Evolutionary conservation across 2,113 vertebrate genomes (phyloP), one percentile per base, ranked within the genome.

Genomic region (Onychostruthus taczanowskii): DNA sequence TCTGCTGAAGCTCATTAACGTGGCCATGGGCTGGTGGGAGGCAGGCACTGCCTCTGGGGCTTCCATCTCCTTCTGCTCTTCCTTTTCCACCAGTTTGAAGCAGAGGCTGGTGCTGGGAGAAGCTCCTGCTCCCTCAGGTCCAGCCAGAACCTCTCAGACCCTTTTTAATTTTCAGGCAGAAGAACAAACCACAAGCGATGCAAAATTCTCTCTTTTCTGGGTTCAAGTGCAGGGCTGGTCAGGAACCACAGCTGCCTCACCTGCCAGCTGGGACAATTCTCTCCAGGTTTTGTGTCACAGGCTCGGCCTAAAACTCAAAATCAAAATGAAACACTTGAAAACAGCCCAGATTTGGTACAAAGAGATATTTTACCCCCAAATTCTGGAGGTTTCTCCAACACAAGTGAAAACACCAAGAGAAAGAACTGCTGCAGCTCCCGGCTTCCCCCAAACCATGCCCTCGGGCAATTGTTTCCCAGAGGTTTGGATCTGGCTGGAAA

Each of bases 401-500:
- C 8, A 35, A 82, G 52, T 26, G 27, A 55, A 61, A 66, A 18
- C 44, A 30, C 24, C 52, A 7, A 76, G 63, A 76, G 70, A 66
- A 83, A 75, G 43, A 78, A 23, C 31, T 17, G 43, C 55, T 53
- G 52, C 43, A 13, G 39, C 24, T 89, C 43, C 31, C n/a, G 64
- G 61, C 68, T 46, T 77, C 68, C 76, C 35, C 80, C 0, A 22
- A 52, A 21, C 5, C 21, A 2, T 33, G 30, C 4, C 3, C 55
- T 27, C 13, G 10, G 82, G 73, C 81, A 84, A 39, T 3, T 16
- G 27, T 80, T 74, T 52, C 23, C 19, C 52, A 52, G 55, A 67
- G 75, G 47, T 19, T 93, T 59, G 4, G 56, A 84, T 47, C 61
- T 81, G 90, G 68, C 85, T 96, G 93, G 88, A 78, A 97, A 90